phyloP scores from a whole-genome alignment of 2,888 invertebrate genomes.

The Colostygia pectinataria region DNA sequence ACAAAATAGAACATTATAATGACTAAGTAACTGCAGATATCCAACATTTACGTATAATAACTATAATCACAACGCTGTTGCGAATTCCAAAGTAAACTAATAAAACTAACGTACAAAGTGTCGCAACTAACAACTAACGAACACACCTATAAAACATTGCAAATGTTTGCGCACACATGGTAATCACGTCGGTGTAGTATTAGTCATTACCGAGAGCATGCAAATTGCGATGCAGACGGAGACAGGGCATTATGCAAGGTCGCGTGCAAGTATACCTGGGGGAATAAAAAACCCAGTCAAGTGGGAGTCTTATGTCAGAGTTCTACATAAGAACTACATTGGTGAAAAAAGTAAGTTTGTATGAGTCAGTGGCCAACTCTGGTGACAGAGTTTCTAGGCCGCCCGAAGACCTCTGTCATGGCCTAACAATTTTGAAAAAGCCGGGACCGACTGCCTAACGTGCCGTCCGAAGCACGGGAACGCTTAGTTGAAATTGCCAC shows the following conservation, averaged over 20 bases:
- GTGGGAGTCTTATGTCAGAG: conserved; percentile 16
- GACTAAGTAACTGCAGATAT: too few relatives aligned
- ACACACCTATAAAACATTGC: conserved; percentile 21
- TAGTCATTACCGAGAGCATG: conserved; percentile 40
- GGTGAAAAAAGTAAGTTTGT: too few relatives aligned
- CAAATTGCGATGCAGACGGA: conserved; percentile 40
- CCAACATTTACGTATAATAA: not conserved
- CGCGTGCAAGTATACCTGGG: conserved; percentile 36
- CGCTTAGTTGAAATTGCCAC: too few relatives aligned
- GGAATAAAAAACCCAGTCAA: conserved; percentile 36
- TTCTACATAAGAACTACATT: not conserved
- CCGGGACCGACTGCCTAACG: too few relatives aligned
- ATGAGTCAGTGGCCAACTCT: too few relatives aligned
- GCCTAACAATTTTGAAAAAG: too few relatives aligned
- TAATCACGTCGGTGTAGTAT: conserved; percentile 35
- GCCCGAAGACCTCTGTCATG: too few relatives aligned
- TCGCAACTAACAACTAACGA: conserved; percentile 19
- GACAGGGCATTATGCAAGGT: conserved; percentile 44
- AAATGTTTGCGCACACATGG: conserved; percentile 26
- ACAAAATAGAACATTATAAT: too few relatives aligned
- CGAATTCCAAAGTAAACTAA: conserved; percentile 9
- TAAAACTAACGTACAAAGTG: conserved; percentile 16
- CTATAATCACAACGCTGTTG: not conserved
- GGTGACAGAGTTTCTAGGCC: too few relatives aligned
- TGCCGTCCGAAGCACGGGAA: too few relatives aligned